Conservation (phyloP, 2,113 vertebrate genomes). For the Lasiurus borealis region DNA sequence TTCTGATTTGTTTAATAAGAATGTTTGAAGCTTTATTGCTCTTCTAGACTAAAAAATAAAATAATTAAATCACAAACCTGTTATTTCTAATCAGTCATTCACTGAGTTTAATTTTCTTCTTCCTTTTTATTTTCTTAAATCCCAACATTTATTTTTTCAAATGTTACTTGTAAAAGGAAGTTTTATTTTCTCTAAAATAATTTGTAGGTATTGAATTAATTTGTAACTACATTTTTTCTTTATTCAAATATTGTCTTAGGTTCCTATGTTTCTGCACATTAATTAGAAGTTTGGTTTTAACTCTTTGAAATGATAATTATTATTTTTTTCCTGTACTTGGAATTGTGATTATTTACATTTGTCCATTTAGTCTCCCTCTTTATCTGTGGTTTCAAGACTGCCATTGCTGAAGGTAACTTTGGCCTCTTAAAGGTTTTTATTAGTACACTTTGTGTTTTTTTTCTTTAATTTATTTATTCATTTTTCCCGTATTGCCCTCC, state of each 20-base stretch:
- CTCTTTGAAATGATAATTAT: neutral
- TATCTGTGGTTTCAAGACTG: neutral
- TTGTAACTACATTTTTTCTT: neutral
- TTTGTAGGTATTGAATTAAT: neutral
- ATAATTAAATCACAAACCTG: neutral
- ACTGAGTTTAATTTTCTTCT: neutral
- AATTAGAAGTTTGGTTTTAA: neutral
- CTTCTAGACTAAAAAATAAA: neutral
- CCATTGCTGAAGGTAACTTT: neutral
- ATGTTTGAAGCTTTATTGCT: neutral
- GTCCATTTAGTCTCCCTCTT: too few relatives aligned
- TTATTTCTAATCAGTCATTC: neutral
- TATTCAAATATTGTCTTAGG: neutral
- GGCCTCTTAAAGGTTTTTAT: neutral
- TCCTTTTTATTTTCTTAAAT: neutral
- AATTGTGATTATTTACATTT: neutral
- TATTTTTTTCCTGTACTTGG: neutral
- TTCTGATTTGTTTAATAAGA: neutral
- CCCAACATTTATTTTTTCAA: neutral
- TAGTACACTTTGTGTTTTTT: neutral
- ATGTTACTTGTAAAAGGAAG: neutral
- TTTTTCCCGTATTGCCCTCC: too few relatives aligned
- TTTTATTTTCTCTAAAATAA: conserved; percentile 11
- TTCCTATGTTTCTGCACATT: neutral
- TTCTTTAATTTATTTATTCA: too few relatives aligned